Evolutionary conservation across 2,797 vertebrate species (phyloP), one percentile per base, ranked within the genome.

Genomic region (Poecilia velifera): DNA sequence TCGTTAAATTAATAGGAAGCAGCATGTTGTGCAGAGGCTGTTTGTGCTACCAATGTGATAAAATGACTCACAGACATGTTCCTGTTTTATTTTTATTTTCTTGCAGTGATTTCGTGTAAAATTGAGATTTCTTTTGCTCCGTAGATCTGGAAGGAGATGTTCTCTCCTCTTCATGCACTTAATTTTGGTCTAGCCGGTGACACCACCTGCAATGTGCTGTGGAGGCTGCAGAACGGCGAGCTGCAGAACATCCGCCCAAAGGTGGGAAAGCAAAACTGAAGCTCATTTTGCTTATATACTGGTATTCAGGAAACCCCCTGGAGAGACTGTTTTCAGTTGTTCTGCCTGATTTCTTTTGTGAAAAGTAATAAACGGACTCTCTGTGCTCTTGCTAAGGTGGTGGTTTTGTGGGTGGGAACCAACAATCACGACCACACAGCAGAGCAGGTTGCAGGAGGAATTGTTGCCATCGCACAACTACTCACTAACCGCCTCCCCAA

Each of bases 361-460:
- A 31, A 47, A 80, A 36, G 76, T 14, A 83, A 46, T 45, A 49
- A 55, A 72, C 12, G 31, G 12, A 64, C 20, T 83, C 49, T 82
- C 55, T 87, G 57, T 83, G 45, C 10, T 88, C 71, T 80, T 87
- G 73, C 73, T 7, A 85, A 99, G 98, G 98, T 97, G 86, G 97
- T 98, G 84, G 98, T 99, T 84, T 91, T 99, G 88, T 99, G 98
- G 98, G 97, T 99, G 75, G 98, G 98, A 93, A 99, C 98, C 92
- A 99, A 99, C 91, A 99, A 99, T 87, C 95, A 98, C 0, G 93
- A 97, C 82, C 98, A 99, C 94, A 96, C 97, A 0, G 98, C 98
- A 1, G 97, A 99, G 80, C 97, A 99, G 88, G 97, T 99, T 28
- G 97, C 97, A 4, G 98, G 97, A 62, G 98, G 98, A 41, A 96